These are phyloP conservation scores for Platanista minor DNA, from an alignment of 2,113 vertebrate species.

Conservation along the genomic window DNA sequence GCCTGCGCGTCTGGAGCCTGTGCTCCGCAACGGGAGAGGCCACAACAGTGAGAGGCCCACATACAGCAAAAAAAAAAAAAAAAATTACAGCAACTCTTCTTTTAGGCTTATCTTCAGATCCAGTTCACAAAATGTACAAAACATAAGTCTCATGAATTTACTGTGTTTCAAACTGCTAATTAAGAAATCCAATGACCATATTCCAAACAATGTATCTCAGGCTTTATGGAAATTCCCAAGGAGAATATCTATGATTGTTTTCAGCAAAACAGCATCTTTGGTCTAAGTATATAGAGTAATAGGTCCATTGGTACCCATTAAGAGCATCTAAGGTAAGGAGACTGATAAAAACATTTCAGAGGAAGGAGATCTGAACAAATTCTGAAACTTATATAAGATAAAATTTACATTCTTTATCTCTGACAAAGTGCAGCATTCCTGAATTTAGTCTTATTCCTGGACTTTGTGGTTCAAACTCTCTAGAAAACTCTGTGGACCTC, in stretches of 20 bases:
- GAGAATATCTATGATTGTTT: background rate
- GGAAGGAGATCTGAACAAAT: background rate
- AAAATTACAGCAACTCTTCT: background rate
- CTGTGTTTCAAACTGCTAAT: background rate
- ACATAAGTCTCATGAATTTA: background rate
- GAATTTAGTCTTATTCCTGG: background rate
- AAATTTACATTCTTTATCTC: background rate
- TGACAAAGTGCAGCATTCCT: background rate
- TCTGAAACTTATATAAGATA: background rate
- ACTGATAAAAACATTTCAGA: background rate
- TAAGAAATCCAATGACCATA: background rate
- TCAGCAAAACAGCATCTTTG: background rate
- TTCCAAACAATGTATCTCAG: background rate
- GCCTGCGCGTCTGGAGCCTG: no score
- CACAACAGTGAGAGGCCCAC: no score
- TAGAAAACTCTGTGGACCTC: background rate
- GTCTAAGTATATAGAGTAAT: background rate
- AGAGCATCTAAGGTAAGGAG: background rate
- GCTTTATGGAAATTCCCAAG: background rate
- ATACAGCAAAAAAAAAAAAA: no score
- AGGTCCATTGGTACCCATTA: background rate
- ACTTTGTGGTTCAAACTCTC: background rate
- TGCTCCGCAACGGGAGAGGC: no score
- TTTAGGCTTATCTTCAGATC: background rate
- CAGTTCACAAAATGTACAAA: background rate